Percentiles rank a stretch among this genome's conserved stretches.
Conservation (phyloP, 2,888 invertebrate species). For the Cremastinae sp. region DNA sequence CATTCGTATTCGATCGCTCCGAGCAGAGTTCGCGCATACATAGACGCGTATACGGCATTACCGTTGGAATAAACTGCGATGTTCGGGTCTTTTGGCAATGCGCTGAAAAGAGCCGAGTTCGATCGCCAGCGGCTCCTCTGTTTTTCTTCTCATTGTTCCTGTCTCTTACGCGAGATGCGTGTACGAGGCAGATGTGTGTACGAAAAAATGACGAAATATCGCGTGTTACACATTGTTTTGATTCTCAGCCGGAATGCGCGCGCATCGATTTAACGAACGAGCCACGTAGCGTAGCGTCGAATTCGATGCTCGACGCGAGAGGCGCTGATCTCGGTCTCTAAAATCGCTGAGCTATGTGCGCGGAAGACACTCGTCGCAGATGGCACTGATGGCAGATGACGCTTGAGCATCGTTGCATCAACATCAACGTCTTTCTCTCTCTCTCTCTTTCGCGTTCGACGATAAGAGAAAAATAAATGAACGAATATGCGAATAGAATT, state of each 20-base stretch:
- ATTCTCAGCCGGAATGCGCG: constrained; percentile 54
- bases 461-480: neutral
- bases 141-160: neutral
- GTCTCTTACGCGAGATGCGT: neutral
- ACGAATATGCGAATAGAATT: neutral
- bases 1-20: constrained; percentile 24
- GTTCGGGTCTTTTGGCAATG: constrained; percentile 21
- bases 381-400: no score
- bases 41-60: no score
- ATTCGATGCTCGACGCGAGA: constrained; percentile 2
- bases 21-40: neutral
- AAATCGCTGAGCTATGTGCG: constrained; percentile 1
- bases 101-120: neutral
- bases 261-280: constrained; percentile 55
- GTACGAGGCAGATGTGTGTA: constrained; percentile 21
- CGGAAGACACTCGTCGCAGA: constrained; percentile 29
- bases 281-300: constrained; percentile 59
- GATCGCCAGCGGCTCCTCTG: constrained; percentile 14
- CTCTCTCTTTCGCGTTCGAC: constrained; percentile 10
- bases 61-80: constrained; percentile 7
- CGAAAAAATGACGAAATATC: constrained; percentile 59
- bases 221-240: constrained; percentile 62
- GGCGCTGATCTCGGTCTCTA: constrained; percentile 18
- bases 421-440: constrained; percentile 24
- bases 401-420: constrained; percentile 22